Base-by-base conservation (phyloP, 1,140 invertebrate species). In the Papilio glaucus region DNA sequence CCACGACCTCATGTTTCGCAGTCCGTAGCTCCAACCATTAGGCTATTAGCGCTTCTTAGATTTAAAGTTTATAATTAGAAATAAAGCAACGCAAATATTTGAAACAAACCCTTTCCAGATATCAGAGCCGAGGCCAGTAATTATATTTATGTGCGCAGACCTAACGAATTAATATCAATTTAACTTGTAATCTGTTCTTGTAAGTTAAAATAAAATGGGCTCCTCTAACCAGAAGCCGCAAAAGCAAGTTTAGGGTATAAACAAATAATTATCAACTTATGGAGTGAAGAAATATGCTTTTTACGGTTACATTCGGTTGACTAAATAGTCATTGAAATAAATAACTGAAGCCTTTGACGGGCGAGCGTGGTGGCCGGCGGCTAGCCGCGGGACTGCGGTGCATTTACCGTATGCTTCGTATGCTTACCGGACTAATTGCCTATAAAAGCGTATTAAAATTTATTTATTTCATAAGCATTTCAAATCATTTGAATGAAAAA, bases 81-180 rank as follows among this genome's bases (percentile, higher is more conserved):
- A 33, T 33, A n/a, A n/a, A 33, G 33, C 33, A 21, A 9, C n/a
- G 18, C 33, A 63, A 63, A 63, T 18, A 29, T 33, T 18, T 18
- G 61, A 33, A 15, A 63, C 7, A 9, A 33, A 33, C 2, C 29
- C 29, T 18, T 49, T 9, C 42, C 42, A 49, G 42, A 49, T 6
- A 49, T 18, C 6, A 21, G 15, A 12, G 13, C 6, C 24, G 60
- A 12, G 29, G n/a, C 5, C 12, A 13, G 26, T 37, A 63, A 63
- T 63, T n/a, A 63, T 29, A 63, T 63, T 63, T 37, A 63, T 63
- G 29, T 33, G 4, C 8, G 33, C 12, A 63, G 8, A 33, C 13
- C 33, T 18, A 39, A 63, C 15, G 5, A 39, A 63, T 63, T 37
- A 37, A 62, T 62, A 33, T 38, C 29, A 63, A 38, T 21, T 33